Conservation (phyloP, 2,888 invertebrate species). For the Orthosia incerta region DNA sequence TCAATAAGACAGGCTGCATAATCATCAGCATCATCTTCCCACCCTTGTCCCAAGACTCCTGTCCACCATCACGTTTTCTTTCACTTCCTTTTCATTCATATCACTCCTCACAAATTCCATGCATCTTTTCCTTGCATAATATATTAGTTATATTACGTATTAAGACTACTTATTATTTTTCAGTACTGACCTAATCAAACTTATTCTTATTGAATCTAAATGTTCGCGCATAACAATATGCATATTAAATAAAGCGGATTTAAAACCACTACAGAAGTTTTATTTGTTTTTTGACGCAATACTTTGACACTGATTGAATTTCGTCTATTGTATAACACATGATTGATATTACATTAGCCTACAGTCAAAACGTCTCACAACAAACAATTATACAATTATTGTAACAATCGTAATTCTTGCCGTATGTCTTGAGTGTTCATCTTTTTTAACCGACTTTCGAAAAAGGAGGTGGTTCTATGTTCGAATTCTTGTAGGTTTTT, state of each 20-base stretch:
- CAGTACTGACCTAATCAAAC: conserved; percentile 10
- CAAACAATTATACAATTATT: neutral
- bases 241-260: conserved; percentile 11
- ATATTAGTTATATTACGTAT: neutral
- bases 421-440: neutral
- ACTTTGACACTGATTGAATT: conserved; percentile 36
- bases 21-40: no score
- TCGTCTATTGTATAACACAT: conserved; percentile 37
- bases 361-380: conserved; percentile 19
- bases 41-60: no score
- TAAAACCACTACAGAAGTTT: conserved; percentile 14
- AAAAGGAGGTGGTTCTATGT: no score
- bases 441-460: no score
- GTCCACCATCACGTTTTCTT: no score
- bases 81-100: no score
- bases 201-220: conserved; percentile 1
- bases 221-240: conserved; percentile 2
- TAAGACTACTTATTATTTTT: conserved; percentile 3
- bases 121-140: neutral
- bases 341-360: conserved; percentile 15
- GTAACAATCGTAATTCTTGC: neutral
- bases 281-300: conserved; percentile 22
- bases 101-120: no score
- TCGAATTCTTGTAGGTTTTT: no score
- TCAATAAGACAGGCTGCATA: neutral